Base-by-base conservation (phyloP, 2,113 vertebrate genomes). In the Axis porcinus region DNA sequence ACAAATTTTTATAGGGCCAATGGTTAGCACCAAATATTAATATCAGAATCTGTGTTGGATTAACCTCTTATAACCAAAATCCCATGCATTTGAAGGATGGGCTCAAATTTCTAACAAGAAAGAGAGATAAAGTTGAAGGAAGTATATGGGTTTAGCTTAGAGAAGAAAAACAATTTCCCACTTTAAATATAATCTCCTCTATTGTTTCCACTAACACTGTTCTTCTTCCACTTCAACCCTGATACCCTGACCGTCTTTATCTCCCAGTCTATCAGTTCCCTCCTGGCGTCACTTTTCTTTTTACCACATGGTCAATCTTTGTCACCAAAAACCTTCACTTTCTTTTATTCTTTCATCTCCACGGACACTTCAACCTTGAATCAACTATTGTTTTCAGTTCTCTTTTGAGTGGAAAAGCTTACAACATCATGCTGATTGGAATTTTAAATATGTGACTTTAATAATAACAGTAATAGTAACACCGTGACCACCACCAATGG, bases 371-470 rank as follows among this genome's bases (percentile, higher is more conserved):
- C 57, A 96, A 93, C 50, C 43, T 67, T 94, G 43, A 92, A 93
- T 85, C 64, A 95, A 70, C 54, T 64, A 89, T 76, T 43, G 25
- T 82, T 78, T 89, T 54, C 89, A 95, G 74, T 93, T 95, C 58
- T 45, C 36, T 55, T 93, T 70, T 47, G 16, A 89, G 16, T 67
- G 64, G 79, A 33, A 97, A 97, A 90, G 58, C 45, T 93, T 89
- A 85, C 1, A 62, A 79, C 58, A 82, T 45, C 25, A 90, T 36
- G 10, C 45, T 93, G 67, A 88, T 1, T 88, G 25, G 13, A 97
- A 93, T 86, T 94, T 89, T 89, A 97, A 97, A 76, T 91, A 94
- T 52, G 28, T 93, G 55, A 92, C 84, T 92, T 97, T 89, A 97
- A 89, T 47, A 54, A 40, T 79, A 55, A 36, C 10, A 88, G 50